A percentile compares a stretch with the other conserved stretches of the same genome.
phyloP scores from a whole-genome alignment of 2,797 vertebrate genomes.

The Coregonus ussuriensis region DNA sequence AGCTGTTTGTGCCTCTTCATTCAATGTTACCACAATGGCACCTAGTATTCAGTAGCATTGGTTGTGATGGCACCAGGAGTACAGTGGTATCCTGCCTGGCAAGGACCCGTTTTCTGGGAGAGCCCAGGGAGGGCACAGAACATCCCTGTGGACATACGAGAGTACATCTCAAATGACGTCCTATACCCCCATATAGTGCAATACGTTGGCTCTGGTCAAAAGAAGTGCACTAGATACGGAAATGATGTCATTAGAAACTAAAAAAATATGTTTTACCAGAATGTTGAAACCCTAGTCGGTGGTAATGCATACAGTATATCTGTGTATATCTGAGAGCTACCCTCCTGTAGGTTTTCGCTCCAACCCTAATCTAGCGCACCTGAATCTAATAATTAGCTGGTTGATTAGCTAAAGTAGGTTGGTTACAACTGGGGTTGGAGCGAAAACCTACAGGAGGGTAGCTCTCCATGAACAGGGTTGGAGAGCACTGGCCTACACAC shows the following conservation, averaged over 20 bases:
- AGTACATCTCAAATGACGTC: background rate
- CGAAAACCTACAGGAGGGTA: no score
- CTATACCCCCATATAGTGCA: background rate
- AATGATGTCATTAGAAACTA: background rate
- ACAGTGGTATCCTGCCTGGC: slow-evolving; percentile 84
- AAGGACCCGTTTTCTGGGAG: slow-evolving; percentile 80
- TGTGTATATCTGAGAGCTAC: background rate
- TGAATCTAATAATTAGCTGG: no score
- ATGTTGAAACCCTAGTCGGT: background rate
- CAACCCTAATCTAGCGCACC: no score
- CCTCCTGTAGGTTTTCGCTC: no score
- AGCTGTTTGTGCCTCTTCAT: no score
- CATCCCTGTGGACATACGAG: slow-evolving; percentile 74
- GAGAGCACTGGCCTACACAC: no score
- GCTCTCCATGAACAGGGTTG: no score
- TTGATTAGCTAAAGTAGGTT: no score
- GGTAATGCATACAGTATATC: background rate
- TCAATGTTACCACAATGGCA: slow-evolving; percentile 35
- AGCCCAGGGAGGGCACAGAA: slow-evolving; percentile 83
- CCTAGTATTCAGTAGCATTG: slow-evolving; percentile 79
- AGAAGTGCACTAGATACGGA: background rate
- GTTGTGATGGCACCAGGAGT: slow-evolving; percentile 80
- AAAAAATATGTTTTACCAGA: background rate
- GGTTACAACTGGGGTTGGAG: no score
- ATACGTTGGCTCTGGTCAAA: background rate